These are phyloP conservation scores for Tridacna gigas DNA, from an alignment of 2,888 invertebrate species.

Conservation along the genomic window DNA sequence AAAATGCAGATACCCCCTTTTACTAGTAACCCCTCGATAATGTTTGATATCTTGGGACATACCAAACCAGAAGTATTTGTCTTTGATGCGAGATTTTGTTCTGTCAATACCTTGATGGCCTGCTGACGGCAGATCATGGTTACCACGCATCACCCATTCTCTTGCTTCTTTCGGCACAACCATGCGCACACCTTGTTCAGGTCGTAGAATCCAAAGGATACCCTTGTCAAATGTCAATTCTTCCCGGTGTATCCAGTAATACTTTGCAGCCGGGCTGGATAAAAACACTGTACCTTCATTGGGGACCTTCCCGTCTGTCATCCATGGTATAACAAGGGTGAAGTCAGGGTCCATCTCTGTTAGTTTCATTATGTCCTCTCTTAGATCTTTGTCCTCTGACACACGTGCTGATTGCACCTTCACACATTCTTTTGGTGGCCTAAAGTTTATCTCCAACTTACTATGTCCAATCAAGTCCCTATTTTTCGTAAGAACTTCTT, in stretches of 20 bases:
- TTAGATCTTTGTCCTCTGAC: neutral
- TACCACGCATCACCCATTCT: slow-evolving; percentile 6
- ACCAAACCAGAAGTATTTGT: no score
- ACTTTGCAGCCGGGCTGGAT: neutral
- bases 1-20: no score
- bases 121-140: slow-evolving; percentile 5
- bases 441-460: slow-evolving; percentile 8
- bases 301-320: neutral
- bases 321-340: neutral
- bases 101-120: slow-evolving; percentile 5
- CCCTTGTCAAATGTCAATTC: neutral
- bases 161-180: neutral
- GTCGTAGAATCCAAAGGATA: neutral
- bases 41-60: slow-evolving; percentile 5
- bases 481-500: no score
- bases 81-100: slow-evolving; percentile 7
- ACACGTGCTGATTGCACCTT: neutral
- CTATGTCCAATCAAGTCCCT: slow-evolving; percentile 7
- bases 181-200: neutral
- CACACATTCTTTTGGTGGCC: neutral
- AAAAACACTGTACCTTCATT: slow-evolving; percentile 3
- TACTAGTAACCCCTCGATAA: no score
- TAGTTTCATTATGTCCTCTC: neutral
- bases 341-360: slow-evolving; percentile 7
- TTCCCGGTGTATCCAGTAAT: slow-evolving; percentile 7